These are phyloP conservation scores for Parnassius glacialis DNA, from an alignment of 2,888 invertebrate species.

Conservation along the genomic window DNA sequence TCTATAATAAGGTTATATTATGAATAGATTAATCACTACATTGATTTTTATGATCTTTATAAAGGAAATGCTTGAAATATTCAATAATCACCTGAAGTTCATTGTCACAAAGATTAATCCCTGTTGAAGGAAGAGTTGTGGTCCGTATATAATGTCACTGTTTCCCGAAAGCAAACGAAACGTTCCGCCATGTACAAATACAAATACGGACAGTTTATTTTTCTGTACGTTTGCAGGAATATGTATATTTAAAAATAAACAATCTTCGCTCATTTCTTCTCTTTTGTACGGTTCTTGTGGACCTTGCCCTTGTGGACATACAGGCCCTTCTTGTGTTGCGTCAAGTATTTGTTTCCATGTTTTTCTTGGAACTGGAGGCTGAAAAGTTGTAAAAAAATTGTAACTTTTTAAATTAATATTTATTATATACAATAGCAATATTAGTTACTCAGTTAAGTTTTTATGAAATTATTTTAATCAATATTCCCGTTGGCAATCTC, in stretches of 20 bases:
- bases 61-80: too few species aligned
- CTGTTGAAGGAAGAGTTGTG: slow-evolving; percentile 41
- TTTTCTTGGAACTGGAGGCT: slow-evolving; percentile 39
- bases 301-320: slow-evolving; percentile 36
- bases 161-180: slow-evolving; percentile 40
- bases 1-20: too few species aligned
- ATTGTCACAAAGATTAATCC: slow-evolving; percentile 50
- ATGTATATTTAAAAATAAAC: slow-evolving; percentile 39
- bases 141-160: slow-evolving; percentile 38
- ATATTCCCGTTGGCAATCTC: too few species aligned
- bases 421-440: too few species aligned
- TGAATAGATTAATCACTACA: too few species aligned
- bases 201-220: slow-evolving; percentile 39
- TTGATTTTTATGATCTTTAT: too few species aligned
- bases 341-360: slow-evolving; percentile 36
- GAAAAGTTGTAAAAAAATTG: not conserved
- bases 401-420: too few species aligned
- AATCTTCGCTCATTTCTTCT: slow-evolving; percentile 41
- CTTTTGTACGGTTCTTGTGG: slow-evolving; percentile 24
- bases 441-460: too few species aligned
- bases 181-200: slow-evolving; percentile 48
- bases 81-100: slow-evolving; percentile 43
- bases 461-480: too few species aligned
- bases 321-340: slow-evolving; percentile 35
- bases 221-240: slow-evolving; percentile 32